A percentile compares a stretch with the other conserved stretches of the same genome.
These are phyloP conservation scores for Acleris emargana DNA, from an alignment of 2,888 invertebrate genomes.

Conservation along the genomic window DNA sequence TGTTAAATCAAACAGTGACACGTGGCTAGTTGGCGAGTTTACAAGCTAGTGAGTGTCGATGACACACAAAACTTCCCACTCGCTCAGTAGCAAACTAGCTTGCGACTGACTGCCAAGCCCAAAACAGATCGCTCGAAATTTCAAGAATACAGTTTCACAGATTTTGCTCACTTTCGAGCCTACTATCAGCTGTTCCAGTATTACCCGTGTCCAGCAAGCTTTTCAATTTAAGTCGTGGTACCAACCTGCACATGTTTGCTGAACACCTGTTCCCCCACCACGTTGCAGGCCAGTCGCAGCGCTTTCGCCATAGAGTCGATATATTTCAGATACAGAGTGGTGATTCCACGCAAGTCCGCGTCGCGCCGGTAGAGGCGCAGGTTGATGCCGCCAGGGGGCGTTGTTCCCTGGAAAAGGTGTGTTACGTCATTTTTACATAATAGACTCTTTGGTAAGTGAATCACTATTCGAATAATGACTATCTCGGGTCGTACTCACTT, in stretches of 20 bases:
- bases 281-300: slow-evolving; percentile 76
- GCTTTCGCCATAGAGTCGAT: slow-evolving; percentile 84
- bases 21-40: too few species aligned
- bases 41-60: too few species aligned
- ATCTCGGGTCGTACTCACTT: slow-evolving; percentile 55
- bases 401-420: slow-evolving; percentile 66
- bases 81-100: too few species aligned
- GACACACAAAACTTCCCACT: too few species aligned
- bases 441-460: background rate
- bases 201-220: background rate
- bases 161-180: too few species aligned
- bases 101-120: too few species aligned
- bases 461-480: background rate
- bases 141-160: too few species aligned
- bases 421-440: background rate
- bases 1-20: too few species aligned
- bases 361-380: slow-evolving; percentile 80
- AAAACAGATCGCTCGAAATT: too few species aligned
- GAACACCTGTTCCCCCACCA: slow-evolving; percentile 82
- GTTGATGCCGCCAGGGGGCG: slow-evolving; percentile 84
- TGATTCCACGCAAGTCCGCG: slow-evolving; percentile 79
- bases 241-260: slow-evolving; percentile 82
- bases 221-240: too few species aligned
- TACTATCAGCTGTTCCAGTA: too few species aligned
- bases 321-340: slow-evolving; percentile 78